Evolutionary conservation across 2,888 invertebrate genomes (phyloP), one percentile per base, ranked within the genome.

Genomic region (Clivina fossor): DNA sequence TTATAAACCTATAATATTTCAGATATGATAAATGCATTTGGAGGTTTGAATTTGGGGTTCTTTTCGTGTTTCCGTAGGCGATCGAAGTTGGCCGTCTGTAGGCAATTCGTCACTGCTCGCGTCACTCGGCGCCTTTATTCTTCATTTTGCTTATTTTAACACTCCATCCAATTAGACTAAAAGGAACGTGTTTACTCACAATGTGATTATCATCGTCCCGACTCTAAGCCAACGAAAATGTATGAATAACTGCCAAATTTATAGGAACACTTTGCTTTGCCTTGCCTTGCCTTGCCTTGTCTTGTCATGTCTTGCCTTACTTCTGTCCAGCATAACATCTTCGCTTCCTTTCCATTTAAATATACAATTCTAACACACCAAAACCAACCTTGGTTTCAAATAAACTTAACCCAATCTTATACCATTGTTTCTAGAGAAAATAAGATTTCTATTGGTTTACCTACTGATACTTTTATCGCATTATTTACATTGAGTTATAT

Each of bases 101-200:
- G 5, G 20, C 38, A 38, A 9, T 38, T 38, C 38, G 3, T 38
- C 38, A 20, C n/a, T n/a, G n/a, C n/a, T 38, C 20, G 7, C n/a
- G 38, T 38, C 37, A n/a, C 18, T 18, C 30, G 16, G 28, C 44
- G 18, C 15, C 48, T 20, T 35, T 20, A 35, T 48, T 48, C 37
- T 48, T 48, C 48, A 48, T 48, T 48, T 48, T 48, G 35, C 47
- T 48, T 48, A 48, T 48, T 48, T 48, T 48, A 48, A 26, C 48
- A 35, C 48, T 24, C 48, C 48, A 48, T 48, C 24, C 48, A 48
- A 37, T 48, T 48, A 48, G 24, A 13, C 48, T 48, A 37, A 48
- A 48, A 35, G 48, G 37, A 48, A 48, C 37, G 48, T 48, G 37
- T 48, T 48, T 48, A 48, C 48, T 49, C 32, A 46, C 40, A 15